These are phyloP conservation scores for Euwallacea fornicatus DNA, from an alignment of 1,140 invertebrate species.

Conservation along the genomic window DNA sequence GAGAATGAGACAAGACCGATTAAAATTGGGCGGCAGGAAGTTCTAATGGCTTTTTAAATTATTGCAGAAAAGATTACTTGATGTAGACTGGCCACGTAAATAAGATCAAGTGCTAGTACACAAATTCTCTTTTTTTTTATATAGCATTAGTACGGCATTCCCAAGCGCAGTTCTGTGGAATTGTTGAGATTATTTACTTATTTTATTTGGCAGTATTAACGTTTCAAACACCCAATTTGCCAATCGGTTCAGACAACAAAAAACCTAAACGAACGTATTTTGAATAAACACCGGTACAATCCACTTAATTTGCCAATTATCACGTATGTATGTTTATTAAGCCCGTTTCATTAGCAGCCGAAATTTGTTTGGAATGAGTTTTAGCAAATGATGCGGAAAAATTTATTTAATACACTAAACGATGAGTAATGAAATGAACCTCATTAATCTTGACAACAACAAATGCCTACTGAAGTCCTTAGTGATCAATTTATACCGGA, in stretches of 20 bases:
- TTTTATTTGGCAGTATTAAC: neutral
- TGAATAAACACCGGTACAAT: neutral
- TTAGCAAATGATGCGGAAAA: slow-evolving; percentile 1
- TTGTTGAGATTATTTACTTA: too few relatives aligned
- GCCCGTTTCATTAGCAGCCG: neutral
- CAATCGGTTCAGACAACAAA: neutral
- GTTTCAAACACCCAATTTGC: neutral
- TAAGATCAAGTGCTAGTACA: too few relatives aligned
- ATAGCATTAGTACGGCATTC: too few relatives aligned
- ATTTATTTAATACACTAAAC: too few relatives aligned
- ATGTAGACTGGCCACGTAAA: neutral
- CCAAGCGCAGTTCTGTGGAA: too few relatives aligned
- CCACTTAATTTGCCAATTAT: neutral
- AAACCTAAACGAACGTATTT: too few relatives aligned
- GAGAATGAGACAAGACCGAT: neutral
- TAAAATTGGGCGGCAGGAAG: neutral
- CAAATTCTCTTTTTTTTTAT: too few relatives aligned
- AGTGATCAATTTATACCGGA: too few relatives aligned
- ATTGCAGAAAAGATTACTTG: neutral
- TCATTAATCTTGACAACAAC: too few relatives aligned
- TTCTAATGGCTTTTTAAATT: slow-evolving; percentile 2
- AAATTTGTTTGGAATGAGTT: neutral
- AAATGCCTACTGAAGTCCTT: too few relatives aligned
- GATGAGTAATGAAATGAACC: too few relatives aligned
- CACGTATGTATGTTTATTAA: neutral